Evolutionary conservation across 2,888 invertebrate species (phyloP), one percentile per base, ranked within the genome.

Genomic region (Onchidella celtica): DNA sequence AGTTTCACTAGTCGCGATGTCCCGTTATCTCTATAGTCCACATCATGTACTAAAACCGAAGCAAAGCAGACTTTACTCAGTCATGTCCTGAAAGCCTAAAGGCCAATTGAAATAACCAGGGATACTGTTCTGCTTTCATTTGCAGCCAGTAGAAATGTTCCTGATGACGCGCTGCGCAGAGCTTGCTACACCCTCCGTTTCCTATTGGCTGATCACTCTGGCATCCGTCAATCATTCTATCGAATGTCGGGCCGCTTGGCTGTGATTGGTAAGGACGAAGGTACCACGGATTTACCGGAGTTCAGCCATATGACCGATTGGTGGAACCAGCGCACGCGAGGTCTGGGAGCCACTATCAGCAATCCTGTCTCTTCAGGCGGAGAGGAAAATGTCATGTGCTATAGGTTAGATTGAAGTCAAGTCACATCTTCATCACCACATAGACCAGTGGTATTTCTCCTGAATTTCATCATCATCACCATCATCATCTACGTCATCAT

Each of bases 111-210:
- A n/a, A n/a, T n/a, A n/a, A n/a, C n/a, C n/a, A n/a, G n/a, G n/a
- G n/a, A n/a, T n/a, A n/a, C n/a, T n/a, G n/a, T n/a, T n/a, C n/a
- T n/a, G n/a, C n/a, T 47, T 47, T 47, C 47, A 11, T 17, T 47
- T 47, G 24, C 65, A 89, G 89, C 85, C 3, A 87, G 89, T 2
- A 21, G 57, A 1, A 36, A 81, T 11, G 87, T 90, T 1, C 78
- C 88, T 11, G 88, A 90, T 81, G 72, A 81, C n/a, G 90, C 90
- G 0, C 75, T 91, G 27, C 84, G 82, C 55, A 61, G 91, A 38
- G 90, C 90, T 2, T 91, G 91, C 80, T 91, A 90, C 83, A 88
- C 89, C 0, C 84, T 89, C 0, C 84, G 90, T 24, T 89, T 90
- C 80, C 84, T 90, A n/a, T 81, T 91, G 65, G 89, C 90, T 14